These are phyloP conservation scores for Formicarius rufipectus DNA, from an alignment of 2,113 vertebrate species.

Conservation along the genomic window DNA sequence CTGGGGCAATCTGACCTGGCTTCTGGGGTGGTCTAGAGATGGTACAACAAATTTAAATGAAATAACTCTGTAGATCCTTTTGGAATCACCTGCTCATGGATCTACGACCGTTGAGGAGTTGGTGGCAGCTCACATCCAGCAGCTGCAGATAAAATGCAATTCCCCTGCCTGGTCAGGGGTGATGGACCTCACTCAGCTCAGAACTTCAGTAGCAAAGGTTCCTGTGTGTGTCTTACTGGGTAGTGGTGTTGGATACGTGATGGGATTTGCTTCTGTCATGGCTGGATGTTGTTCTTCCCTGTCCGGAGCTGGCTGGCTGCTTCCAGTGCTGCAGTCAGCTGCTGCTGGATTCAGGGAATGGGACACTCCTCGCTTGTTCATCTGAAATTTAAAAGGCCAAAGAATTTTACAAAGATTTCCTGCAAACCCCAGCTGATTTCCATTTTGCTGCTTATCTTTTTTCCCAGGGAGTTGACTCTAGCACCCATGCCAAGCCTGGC, in stretches of 20 bases:
- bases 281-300: background rate
- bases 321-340: background rate
- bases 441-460: background rate
- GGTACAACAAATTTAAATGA: background rate
- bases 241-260: background rate
- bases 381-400: background rate
- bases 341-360: background rate
- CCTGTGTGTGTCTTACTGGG: fast-evolving
- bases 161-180: background rate
- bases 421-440: background rate
- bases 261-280: background rate
- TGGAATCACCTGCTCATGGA: background rate
- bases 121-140: background rate
- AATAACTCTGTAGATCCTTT: background rate
- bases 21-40: background rate
- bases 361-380: background rate
- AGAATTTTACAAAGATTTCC: background rate
- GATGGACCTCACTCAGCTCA: background rate
- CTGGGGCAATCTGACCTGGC: fast-evolving
- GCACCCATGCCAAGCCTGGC: background rate
- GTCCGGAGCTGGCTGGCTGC: background rate
- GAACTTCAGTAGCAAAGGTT: background rate
- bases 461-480: background rate
- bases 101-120: background rate
- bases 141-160: background rate